phyloP scores from a whole-genome alignment of 2,113 vertebrate genomes.

The Poeciliopsis prolifica region DNA sequence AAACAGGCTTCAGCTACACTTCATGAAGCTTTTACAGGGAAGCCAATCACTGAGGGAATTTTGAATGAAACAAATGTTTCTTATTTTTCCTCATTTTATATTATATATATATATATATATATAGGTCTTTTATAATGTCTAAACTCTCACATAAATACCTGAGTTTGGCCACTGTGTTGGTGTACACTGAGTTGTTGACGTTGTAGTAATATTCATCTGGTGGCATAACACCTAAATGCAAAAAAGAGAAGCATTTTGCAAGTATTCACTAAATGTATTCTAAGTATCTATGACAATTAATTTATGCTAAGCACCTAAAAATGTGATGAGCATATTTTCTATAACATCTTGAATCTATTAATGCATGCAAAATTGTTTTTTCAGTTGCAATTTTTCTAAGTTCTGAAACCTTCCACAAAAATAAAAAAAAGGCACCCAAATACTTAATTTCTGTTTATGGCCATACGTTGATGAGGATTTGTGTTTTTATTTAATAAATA shows the following conservation, averaged over 20 bases:
- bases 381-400: background rate
- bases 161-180: conserved; percentile 86
- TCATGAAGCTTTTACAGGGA: too few relatives aligned
- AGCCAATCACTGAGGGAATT: too few relatives aligned
- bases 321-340: too few relatives aligned
- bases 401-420: background rate
- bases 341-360: too few relatives aligned
- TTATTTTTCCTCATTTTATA: background rate
- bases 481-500: too few relatives aligned
- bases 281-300: background rate
- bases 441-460: background rate
- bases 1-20: too few relatives aligned
- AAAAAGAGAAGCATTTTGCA: conserved; percentile 9
- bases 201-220: conserved; percentile 89
- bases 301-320: background rate
- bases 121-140: background rate
- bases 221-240: conserved; percentile 89
- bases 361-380: too few relatives aligned
- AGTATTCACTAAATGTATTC: background rate
- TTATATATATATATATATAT: too few relatives aligned
- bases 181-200: conserved; percentile 91
- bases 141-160: conserved; percentile 72
- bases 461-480: too few relatives aligned
- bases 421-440: background rate
- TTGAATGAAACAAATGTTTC: too few relatives aligned